Evolutionary conservation across 2,113 vertebrate genomes (phyloP).

Genomic region (Gymnogyps californianus): DNA sequence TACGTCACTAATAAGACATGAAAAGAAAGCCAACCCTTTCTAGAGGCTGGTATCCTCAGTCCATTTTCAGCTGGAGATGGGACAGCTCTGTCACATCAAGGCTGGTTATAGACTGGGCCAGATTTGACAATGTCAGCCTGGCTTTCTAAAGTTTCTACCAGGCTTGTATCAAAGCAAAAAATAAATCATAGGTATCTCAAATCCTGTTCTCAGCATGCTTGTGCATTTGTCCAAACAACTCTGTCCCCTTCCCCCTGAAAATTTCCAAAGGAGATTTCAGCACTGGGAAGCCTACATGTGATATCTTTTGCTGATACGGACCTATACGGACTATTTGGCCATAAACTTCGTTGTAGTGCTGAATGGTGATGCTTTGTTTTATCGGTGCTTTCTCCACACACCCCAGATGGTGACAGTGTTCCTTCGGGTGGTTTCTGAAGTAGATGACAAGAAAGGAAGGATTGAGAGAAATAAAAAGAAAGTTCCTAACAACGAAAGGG

Average conservation of each 20-base stretch:
- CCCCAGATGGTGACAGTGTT: background rate
- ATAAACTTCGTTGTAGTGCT: background rate
- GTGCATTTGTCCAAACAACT: background rate
- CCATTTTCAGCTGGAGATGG: background rate
- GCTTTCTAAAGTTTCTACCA: background rate
- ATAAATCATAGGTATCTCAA: background rate
- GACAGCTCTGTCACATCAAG: background rate
- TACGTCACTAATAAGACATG: background rate
- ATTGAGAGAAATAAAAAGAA: background rate
- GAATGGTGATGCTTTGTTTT: background rate
- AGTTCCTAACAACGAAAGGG: background rate
- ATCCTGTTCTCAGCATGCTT: background rate
- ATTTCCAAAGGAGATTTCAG: background rate
- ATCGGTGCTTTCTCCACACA: background rate
- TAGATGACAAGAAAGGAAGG: background rate
- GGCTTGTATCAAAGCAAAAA: background rate
- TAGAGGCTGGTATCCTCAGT: background rate
- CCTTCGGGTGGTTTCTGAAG: background rate
- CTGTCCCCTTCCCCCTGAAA: background rate
- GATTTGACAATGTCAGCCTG: background rate
- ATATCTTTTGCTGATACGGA: background rate
- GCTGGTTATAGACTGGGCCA: background rate
- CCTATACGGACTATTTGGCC: background rate
- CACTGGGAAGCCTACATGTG: background rate
- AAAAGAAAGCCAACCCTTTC: background rate